Evolutionary conservation across 2,113 vertebrate species (phyloP).

Genomic region (Hippolais icterina): DNA sequence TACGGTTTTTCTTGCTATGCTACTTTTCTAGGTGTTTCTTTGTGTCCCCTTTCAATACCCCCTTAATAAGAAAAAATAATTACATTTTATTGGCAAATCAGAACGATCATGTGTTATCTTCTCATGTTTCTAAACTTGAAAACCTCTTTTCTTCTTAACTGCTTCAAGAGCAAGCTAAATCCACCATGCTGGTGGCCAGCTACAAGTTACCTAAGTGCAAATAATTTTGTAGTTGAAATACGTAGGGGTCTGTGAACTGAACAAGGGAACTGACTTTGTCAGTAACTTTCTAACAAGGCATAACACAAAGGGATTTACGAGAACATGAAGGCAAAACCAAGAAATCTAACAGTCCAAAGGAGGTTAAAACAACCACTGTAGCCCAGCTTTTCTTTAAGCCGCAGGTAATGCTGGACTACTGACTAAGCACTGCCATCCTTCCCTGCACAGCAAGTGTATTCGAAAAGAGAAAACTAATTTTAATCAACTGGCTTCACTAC

Average conservation of each 20-base stretch:
- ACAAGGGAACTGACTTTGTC: not conserved
- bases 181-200: not conserved
- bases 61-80: not conserved
- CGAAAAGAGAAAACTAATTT: not conserved
- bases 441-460: not conserved
- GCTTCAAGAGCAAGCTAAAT: not conserved
- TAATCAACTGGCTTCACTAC: not conserved
- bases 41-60: not conserved
- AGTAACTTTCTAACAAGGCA: not conserved
- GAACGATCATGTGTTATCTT: not conserved
- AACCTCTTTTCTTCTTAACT: not conserved
- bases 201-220: accelerated
- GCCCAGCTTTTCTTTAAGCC: not conserved
- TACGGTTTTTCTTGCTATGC: not conserved
- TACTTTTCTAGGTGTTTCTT: not conserved
- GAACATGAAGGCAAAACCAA: not conserved
- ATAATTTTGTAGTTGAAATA: accelerated
- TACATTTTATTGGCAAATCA: not conserved
- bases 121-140: not conserved
- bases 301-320: not conserved
- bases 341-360: not conserved
- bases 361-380: not conserved
- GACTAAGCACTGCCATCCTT: not conserved
- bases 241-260: not conserved
- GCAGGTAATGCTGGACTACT: not conserved